phyloP scores from a whole-genome alignment of 1,140 invertebrate genomes.

The Linepithema humile region DNA sequence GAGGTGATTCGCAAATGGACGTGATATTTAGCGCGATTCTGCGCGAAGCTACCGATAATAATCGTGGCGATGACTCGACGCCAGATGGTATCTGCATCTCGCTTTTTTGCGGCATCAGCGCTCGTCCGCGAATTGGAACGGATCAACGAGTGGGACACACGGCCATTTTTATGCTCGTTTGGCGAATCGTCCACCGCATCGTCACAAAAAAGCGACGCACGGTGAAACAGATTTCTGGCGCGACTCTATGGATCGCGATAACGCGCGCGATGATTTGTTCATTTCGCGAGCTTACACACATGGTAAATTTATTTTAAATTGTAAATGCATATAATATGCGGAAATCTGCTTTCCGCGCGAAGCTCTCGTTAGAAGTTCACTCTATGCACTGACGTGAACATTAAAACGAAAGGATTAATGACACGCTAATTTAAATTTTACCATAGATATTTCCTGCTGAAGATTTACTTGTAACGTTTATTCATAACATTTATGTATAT shows the following conservation, averaged over 20 bases:
- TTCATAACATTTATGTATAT: background rate
- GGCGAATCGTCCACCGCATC: slow-evolving; percentile 44
- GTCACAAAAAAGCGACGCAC: slow-evolving; percentile 45
- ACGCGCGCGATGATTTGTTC: slow-evolving; percentile 28
- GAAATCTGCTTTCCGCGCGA: slow-evolving; percentile 10
- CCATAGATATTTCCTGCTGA: background rate
- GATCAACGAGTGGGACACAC: slow-evolving; percentile 57
- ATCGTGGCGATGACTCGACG: slow-evolving; percentile 58
- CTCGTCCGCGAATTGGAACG: slow-evolving; percentile 59
- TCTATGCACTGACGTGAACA: background rate
- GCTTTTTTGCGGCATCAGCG: slow-evolving; percentile 42
- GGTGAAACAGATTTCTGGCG: slow-evolving; percentile 40
- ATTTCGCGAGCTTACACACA: slow-evolving; percentile 29
- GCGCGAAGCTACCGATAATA: slow-evolving; percentile 62
- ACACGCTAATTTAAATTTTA: slow-evolving; percentile 1
- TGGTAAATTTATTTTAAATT: too few species aligned
- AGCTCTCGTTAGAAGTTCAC: background rate
- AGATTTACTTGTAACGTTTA: background rate
- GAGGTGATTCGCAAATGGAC: slow-evolving; percentile 49
- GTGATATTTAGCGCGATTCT: slow-evolving; percentile 56
- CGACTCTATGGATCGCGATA: slow-evolving; percentile 40
- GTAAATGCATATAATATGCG: slow-evolving; percentile 4
- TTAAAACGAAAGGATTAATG: slow-evolving; percentile 1
- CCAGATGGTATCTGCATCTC: slow-evolving; percentile 66
- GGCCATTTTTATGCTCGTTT: slow-evolving; percentile 67